Evolutionary conservation across 2,888 invertebrate genomes (phyloP).

Genomic region (Anodontia alba): DNA sequence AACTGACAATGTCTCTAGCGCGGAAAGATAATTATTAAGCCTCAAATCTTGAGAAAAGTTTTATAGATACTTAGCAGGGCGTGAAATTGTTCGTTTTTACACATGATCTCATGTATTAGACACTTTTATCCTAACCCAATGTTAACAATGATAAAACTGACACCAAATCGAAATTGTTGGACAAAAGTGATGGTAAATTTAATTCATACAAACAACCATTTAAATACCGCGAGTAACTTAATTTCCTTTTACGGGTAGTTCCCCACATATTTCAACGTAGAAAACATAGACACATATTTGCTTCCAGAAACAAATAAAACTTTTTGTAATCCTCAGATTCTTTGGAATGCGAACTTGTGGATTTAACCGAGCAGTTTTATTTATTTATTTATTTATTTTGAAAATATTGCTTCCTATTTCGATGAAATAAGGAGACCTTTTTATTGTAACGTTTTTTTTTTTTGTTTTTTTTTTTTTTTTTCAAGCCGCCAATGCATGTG

Average conservation of each 20-base stretch:
- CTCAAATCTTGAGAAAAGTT: constrained; percentile 10
- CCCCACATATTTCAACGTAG: background rate
- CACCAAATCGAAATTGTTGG: constrained; percentile 14
- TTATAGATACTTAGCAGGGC: constrained; percentile 11
- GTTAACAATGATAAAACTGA: constrained; percentile 19
- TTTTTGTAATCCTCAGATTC: too few relatives aligned
- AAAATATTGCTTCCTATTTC: too few relatives aligned
- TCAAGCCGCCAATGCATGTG: too few relatives aligned
- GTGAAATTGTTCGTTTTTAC: constrained; percentile 38
- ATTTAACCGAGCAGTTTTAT: too few relatives aligned
- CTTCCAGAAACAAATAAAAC: too few relatives aligned
- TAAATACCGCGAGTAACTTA: constrained; percentile 15
- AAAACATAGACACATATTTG: too few relatives aligned
- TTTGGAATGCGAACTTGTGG: too few relatives aligned
- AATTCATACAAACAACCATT: constrained; percentile 21
- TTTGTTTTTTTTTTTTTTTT: too few relatives aligned
- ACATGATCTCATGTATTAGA: constrained; percentile 18
- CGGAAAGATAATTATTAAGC: constrained; percentile 9
- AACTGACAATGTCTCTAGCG: background rate
- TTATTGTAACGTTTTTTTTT: too few relatives aligned
- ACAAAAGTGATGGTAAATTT: constrained; percentile 21
- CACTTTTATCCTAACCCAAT: background rate
- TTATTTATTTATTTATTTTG: too few relatives aligned
- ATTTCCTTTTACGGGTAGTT: background rate
- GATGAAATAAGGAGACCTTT: too few relatives aligned